Evolutionary conservation across 2,113 vertebrate species (phyloP).

Genomic region (Haplotaxodon microlepis): DNA sequence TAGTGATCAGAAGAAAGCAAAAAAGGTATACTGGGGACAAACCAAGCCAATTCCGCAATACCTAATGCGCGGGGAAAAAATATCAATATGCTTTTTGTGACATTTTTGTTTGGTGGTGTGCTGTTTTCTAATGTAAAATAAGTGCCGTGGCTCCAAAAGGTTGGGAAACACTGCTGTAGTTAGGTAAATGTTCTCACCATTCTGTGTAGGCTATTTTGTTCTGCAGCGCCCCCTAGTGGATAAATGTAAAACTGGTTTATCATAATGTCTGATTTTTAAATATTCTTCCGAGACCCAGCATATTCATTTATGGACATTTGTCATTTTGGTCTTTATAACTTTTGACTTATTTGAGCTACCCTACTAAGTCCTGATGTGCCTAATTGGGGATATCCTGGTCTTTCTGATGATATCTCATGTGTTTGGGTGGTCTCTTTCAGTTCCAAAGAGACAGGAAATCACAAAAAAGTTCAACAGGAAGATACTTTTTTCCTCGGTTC

Average conservation of each 20-base stretch:
- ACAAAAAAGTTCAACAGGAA: not conserved
- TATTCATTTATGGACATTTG: not conserved
- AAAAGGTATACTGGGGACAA: not conserved
- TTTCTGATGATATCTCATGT: not conserved
- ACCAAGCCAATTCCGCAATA: not conserved
- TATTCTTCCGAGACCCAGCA: not conserved
- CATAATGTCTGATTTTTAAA: not conserved
- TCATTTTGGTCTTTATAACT: not conserved
- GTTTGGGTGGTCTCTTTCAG: not conserved
- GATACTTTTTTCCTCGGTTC: rapidly evolving
- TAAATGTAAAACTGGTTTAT: not conserved
- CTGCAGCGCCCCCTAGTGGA: conserved; percentile 4
- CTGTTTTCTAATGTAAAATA: not conserved
- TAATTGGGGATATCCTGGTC: not conserved
- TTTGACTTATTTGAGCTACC: not conserved
- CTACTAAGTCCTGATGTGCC: not conserved
- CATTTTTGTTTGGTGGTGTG: not conserved
- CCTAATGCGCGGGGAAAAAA: rapidly evolving
- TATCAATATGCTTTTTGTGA: rapidly evolving
- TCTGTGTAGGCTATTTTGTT: not conserved
- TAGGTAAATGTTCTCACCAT: not conserved
- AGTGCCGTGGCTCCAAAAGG: not conserved
- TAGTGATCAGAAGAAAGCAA: not conserved
- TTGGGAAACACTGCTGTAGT: not conserved
- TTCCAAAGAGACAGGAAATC: not conserved